Conservation (phyloP, 2,113 vertebrate genomes). For the Chlorodrepanis virens region DNA sequence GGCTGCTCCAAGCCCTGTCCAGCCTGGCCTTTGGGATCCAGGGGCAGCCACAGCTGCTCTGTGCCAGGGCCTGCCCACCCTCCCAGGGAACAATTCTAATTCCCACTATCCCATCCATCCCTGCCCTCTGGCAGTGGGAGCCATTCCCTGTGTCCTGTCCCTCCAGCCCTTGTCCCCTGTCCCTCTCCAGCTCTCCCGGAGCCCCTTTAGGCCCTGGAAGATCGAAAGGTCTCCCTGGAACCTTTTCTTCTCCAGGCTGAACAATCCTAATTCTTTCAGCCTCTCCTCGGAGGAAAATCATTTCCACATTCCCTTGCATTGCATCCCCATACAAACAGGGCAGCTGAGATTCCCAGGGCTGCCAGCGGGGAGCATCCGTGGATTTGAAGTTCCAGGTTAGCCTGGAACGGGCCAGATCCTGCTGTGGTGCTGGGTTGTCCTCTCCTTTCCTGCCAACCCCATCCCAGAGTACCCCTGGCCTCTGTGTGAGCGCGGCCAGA, state of each 20-base stretch:
- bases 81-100: accelerated
- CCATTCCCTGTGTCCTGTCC: background rate
- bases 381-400: background rate
- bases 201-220: background rate
- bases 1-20: accelerated
- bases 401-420: accelerated
- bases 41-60: background rate
- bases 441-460: background rate
- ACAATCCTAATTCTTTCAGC: background rate
- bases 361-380: accelerated
- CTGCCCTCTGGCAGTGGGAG: background rate
- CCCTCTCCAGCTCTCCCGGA: background rate
- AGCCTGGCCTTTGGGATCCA: background rate
- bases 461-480: background rate
- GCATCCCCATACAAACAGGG: accelerated
- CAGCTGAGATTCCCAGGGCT: background rate
- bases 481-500: accelerated
- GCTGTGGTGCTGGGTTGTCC: accelerated
- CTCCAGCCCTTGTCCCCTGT: accelerated
- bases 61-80: background rate
- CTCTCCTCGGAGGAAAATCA: background rate
- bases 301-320: background rate
- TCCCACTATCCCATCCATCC: accelerated
- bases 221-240: background rate
- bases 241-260: background rate